Evolutionary conservation across 2,113 vertebrate genomes (phyloP).

Genomic region (Callorhinus ursinus): DNA sequence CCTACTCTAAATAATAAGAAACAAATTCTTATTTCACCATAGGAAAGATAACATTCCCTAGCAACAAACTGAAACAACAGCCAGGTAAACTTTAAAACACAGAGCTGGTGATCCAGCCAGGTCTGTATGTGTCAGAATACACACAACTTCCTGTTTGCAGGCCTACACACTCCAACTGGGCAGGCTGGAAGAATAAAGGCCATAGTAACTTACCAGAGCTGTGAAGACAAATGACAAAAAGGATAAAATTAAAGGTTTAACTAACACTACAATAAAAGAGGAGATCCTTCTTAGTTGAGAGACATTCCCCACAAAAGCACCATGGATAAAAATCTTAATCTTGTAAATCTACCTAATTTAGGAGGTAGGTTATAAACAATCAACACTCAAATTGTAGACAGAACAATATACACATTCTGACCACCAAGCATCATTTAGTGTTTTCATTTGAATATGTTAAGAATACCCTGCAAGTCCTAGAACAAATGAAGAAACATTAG

Average conservation of each 20-base stretch:
- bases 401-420: not conserved
- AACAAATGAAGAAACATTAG: conserved; percentile 18
- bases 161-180: not conserved
- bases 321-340: not conserved
- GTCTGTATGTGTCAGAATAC: not conserved
- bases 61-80: conserved; percentile 32
- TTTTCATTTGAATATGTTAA: not conserved
- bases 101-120: not conserved
- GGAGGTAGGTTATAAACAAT: not conserved
- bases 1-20: conserved; percentile 6
- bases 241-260: not conserved
- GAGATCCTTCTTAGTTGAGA: not conserved
- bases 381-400: not conserved
- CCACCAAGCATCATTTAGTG: not conserved
- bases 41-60: not conserved
- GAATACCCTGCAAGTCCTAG: not conserved
- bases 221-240: not conserved
- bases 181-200: not conserved
- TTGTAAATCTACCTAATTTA: not conserved
- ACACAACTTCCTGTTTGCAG: not conserved
- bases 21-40: not conserved
- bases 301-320: not conserved
- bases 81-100: not conserved
- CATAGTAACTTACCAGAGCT: not conserved
- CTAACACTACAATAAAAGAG: not conserved